Percentiles rank a stretch among this genome's conserved stretches.
Conservation (phyloP, 2,888 invertebrate species). For the Eupithecia abbreviata region DNA sequence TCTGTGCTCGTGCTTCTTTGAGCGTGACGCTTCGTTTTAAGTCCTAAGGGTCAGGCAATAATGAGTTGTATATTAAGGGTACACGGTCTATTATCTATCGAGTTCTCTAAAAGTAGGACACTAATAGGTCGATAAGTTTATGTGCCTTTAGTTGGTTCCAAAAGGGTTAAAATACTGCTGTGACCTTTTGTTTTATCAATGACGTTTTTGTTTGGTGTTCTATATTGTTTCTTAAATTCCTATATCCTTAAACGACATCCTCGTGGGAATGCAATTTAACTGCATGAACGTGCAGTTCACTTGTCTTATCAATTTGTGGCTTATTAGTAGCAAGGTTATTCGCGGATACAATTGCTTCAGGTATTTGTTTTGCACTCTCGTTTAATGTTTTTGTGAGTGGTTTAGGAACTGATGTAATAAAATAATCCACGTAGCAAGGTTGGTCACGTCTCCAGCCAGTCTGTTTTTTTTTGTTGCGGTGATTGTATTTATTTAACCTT, state of each 20-base stretch:
- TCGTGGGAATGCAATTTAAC: constrained; percentile 25
- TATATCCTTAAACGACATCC: constrained; percentile 21
- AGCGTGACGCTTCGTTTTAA: constrained; percentile 65
- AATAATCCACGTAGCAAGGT: constrained; percentile 55
- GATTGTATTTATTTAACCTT: constrained; percentile 67
- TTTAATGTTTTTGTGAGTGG: constrained; percentile 51
- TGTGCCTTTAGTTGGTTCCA: constrained; percentile 35
- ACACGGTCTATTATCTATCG: constrained; percentile 33
- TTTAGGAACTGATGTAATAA: constrained; percentile 47
- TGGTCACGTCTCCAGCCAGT: constrained; percentile 59
- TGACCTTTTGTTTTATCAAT: constrained; percentile 36
- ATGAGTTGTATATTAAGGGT: constrained; percentile 36
- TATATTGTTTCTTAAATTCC: constrained; percentile 18
- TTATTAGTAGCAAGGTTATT: constrained; percentile 36
- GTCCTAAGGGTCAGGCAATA: constrained; percentile 38
- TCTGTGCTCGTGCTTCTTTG: constrained; percentile 58
- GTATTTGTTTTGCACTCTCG: constrained; percentile 33
- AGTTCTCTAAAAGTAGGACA: constrained; percentile 31
- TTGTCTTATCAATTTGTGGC: constrained; percentile 30
- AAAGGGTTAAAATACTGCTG: constrained; percentile 32
- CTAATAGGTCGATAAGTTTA: constrained; percentile 39
- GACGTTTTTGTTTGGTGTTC: constrained; percentile 27
- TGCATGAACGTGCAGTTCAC: constrained; percentile 19
- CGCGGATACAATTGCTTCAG: constrained; percentile 26
- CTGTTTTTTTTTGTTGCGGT: constrained; percentile 52